Evolutionary conservation across 2,888 invertebrate genomes (phyloP), one percentile per base, ranked within the genome.

Genomic region (Dicycla oo): DNA sequence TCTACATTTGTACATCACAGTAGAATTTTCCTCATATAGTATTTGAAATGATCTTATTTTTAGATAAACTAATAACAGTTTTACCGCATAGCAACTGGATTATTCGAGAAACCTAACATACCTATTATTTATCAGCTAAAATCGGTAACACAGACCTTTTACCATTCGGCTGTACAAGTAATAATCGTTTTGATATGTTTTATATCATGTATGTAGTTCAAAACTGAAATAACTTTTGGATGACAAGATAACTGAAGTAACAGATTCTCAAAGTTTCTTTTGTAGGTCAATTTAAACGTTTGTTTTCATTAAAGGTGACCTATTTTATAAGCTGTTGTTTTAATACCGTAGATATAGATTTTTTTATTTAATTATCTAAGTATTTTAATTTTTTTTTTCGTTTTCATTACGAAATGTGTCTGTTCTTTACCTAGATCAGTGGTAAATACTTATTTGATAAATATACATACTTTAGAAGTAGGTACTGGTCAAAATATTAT

Each of bases 121-220:
- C 1, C 11, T 43, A 54, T 15, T 47, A 13, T 54, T 70, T 62
- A 62, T 74, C 61, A 53, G 34, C 20, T 20, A 34, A 53, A 57
- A 56, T 11, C 40, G 26, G 34, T 20, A 51, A 49, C 13, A 54
- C 47, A 49, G 11, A 30, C 18, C 47, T 13, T 88, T 88, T 75
- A 78, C 66, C 43, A 2, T 51, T 66, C 61, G 75, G 69, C 65
- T 79, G 88, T 91, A 87, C 89, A 23, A 34, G 61, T 83, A 87
- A 86, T 89, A 91, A 91, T 89, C 89, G 88, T 87, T 87, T 45
- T 87, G 76, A 86, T 87, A 88, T 88, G 57, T 69, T 88, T 86
- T 87, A 20, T n/a, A n/a, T n/a, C n/a, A n/a, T n/a, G n/a, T n/a
- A n/a, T 88, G 87, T 87, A 86, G 84, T 82, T 85, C 83, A 86